phyloP scores from a whole-genome alignment of 2,888 invertebrate species.

The Nomada lathburiana region DNA sequence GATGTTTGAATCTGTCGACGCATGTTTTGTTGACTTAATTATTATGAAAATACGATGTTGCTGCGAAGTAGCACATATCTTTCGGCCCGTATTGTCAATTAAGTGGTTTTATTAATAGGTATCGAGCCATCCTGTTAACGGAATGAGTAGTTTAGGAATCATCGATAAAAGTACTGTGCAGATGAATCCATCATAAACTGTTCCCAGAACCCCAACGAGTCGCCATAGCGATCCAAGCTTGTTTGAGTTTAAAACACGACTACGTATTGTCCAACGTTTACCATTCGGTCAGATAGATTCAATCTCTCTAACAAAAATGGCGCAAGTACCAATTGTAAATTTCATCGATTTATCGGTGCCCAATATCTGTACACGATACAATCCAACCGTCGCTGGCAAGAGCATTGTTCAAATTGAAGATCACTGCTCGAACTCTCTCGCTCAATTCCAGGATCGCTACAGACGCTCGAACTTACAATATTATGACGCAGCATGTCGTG shows the following conservation, averaged over 20 bases:
- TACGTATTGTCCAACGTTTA: neutral
- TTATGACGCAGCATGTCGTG: neutral
- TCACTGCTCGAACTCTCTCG: neutral
- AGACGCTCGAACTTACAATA: neutral
- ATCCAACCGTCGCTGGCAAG: neutral
- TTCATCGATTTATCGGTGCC: neutral
- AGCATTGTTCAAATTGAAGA: neutral
- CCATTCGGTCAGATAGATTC: neutral
- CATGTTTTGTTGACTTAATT: no score
- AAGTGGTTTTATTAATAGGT: no score
- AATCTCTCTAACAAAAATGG: constrained; percentile 3
- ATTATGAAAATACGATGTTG: no score
- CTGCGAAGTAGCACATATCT: no score
- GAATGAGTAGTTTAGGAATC: no score
- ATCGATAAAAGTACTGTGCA: no score
- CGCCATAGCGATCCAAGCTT: neutral
- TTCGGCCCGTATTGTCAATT: no score
- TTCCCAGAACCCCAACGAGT: neutral
- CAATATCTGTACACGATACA: neutral
- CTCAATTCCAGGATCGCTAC: neutral
- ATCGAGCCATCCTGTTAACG: no score
- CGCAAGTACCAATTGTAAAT: constrained; percentile 3
- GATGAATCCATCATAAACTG: no score
- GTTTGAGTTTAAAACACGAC: neutral
- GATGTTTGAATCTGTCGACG: no score